Evolutionary conservation across 2,113 vertebrate genomes (phyloP).

Genomic region (Bos indicus): DNA sequence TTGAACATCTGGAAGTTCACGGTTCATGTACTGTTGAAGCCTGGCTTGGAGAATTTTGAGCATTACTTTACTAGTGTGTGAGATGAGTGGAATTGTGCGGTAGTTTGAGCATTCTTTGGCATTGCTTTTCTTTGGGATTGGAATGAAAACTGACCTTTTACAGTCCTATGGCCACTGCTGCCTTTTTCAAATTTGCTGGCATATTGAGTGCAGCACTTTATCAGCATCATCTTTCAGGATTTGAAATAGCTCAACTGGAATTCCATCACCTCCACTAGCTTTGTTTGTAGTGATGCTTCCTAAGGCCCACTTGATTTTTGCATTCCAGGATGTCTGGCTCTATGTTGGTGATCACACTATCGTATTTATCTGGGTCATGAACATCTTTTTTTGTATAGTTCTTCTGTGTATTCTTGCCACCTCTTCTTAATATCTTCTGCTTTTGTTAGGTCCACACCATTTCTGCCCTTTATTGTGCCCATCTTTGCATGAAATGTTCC

Average conservation of each 20-base stretch:
- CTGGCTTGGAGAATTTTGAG: background rate
- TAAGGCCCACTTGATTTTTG: background rate
- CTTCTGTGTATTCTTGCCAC: background rate
- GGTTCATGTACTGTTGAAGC: background rate
- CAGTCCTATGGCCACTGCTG: background rate
- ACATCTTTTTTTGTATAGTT: background rate
- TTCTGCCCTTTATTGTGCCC: background rate
- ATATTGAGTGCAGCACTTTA: background rate
- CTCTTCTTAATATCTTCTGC: background rate
- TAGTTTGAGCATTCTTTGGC: background rate
- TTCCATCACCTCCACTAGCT: background rate
- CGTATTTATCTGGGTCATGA: background rate
- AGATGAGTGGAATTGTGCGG: rapidly evolving
- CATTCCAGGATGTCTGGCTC: background rate
- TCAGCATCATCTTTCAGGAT: background rate
- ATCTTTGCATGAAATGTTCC: background rate
- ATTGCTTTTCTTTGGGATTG: background rate
- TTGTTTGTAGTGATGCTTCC: background rate
- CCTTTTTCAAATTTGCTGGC: background rate
- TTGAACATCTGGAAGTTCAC: background rate
- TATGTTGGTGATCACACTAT: background rate
- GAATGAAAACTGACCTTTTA: background rate
- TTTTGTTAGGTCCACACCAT: background rate
- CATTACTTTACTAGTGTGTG: background rate
- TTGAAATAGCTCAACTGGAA: background rate